Evolutionary conservation across 1,140 invertebrate species (phyloP), one percentile per base, ranked within the genome.

Genomic region (Chymomyza costata): DNA sequence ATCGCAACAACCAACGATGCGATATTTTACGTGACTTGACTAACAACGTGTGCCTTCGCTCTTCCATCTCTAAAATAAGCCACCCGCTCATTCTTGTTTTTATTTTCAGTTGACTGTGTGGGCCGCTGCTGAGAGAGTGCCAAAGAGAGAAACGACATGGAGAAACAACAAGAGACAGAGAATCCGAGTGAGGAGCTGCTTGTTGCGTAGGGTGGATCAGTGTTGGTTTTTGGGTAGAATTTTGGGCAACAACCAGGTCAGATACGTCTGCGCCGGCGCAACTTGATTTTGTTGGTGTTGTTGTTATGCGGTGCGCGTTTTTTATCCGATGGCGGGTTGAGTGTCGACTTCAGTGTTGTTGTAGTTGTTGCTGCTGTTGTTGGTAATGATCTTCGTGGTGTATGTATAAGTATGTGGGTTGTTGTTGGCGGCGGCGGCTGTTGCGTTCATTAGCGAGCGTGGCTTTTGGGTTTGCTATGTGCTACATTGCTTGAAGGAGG

Each of bases 381-480:
- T 78, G 73, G 73, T 78, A 78, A 80, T 80, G 73, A 80, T 80
- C 73, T 80, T 78, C 73, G 73, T 73, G 10, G 10, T 28, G 25
- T 10, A 28, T 28, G 5, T 6, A 28, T 6, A 6, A 6, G 73
- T 57, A 80, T 78, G 71, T 78, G 71, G 71, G 71, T 70, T 78
- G 71, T 31, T 48, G 47, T 49, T 46, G 53, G 14, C 37, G 51
- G 32, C 18, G 54, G 39, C 25, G 59, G 40, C 25, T 46, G 71
- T 78, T 76, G 70, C 73, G 71, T 80, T 78, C 71, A 78, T 78
- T 78, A 78, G 71, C 71, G 71, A 63, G 69, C 48, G 71, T 46
- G 45, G 66, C 58, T 56, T 65, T 76, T 71, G 54, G 66, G 62
- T 61, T 63, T 51, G 52, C 44, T 57, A 56, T 34, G 41, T 37